Evolutionary conservation across 2,888 invertebrate species (phyloP).

Genomic region (Amiota communis): DNA sequence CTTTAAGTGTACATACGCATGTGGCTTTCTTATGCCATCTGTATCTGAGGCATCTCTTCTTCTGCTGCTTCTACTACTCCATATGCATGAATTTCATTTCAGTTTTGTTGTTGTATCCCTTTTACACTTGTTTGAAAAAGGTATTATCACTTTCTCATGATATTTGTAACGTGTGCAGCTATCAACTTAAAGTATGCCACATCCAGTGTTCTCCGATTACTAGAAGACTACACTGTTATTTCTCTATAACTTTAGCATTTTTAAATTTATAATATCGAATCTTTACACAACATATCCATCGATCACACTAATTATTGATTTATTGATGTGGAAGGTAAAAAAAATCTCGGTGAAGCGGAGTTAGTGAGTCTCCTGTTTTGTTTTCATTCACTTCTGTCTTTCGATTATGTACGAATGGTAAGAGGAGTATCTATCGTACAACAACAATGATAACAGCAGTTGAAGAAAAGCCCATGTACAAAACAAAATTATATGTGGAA

Average conservation of each 20-base stretch:
- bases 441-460: neutral
- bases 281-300: too few relatives aligned
- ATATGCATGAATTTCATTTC: neutral
- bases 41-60: neutral
- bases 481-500: neutral
- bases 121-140: neutral
- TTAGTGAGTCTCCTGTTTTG: neutral
- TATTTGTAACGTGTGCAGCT: neutral
- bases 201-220: too few relatives aligned
- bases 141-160: neutral
- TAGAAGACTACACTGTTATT: too few relatives aligned
- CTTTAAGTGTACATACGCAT: constrained; percentile 12
- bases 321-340: too few relatives aligned
- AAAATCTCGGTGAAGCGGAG: neutral
- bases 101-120: neutral
- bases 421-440: neutral
- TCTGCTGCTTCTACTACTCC: neutral
- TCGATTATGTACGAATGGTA: neutral
- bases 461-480: neutral
- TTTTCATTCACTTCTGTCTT: neutral
- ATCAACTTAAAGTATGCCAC: too few relatives aligned
- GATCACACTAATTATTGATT: too few relatives aligned
- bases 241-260: too few relatives aligned
- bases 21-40: neutral
- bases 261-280: too few relatives aligned